These are phyloP conservation scores for Tamandua tetradactyla DNA, from an alignment of 2,797 vertebrate genomes.

Conservation along the genomic window DNA sequence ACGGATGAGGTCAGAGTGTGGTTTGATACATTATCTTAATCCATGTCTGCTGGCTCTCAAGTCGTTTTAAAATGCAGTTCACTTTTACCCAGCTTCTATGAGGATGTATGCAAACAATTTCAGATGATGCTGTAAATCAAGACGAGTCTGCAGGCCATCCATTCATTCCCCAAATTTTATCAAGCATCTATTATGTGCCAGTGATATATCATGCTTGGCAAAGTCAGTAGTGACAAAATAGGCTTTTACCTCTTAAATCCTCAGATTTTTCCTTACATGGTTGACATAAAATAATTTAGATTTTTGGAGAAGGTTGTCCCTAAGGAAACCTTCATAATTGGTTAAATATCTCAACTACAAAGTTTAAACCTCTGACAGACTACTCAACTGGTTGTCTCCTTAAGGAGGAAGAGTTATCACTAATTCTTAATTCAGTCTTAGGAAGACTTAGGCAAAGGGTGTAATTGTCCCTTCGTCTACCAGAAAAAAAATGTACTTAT, in stretches of 20 bases:
- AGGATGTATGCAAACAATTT: slow-evolving; percentile 24
- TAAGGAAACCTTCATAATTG: background rate
- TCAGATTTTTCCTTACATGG: background rate
- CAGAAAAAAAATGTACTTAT: background rate
- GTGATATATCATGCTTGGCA: background rate
- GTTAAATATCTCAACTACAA: background rate
- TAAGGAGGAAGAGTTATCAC: background rate
- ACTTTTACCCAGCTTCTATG: background rate
- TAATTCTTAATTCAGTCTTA: background rate
- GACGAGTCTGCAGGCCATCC: background rate
- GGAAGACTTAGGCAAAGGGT: background rate
- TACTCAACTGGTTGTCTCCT: background rate
- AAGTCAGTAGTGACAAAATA: background rate
- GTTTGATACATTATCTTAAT: slow-evolving; percentile 59
- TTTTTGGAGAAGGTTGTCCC: background rate
- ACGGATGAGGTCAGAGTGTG: slow-evolving; percentile 57
- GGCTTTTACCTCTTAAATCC: background rate
- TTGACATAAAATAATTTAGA: background rate
- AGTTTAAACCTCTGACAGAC: background rate
- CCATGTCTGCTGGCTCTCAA: slow-evolving; percentile 40
- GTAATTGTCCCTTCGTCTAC: background rate
- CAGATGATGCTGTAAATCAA: background rate
- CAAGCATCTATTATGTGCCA: background rate
- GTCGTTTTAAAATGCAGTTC: slow-evolving; percentile 8
- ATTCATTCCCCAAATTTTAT: background rate